Percentiles rank a stretch among this genome's conserved stretches.
phyloP scores from a whole-genome alignment of 2,888 invertebrate species.

The Lasioglossum vierecki region DNA sequence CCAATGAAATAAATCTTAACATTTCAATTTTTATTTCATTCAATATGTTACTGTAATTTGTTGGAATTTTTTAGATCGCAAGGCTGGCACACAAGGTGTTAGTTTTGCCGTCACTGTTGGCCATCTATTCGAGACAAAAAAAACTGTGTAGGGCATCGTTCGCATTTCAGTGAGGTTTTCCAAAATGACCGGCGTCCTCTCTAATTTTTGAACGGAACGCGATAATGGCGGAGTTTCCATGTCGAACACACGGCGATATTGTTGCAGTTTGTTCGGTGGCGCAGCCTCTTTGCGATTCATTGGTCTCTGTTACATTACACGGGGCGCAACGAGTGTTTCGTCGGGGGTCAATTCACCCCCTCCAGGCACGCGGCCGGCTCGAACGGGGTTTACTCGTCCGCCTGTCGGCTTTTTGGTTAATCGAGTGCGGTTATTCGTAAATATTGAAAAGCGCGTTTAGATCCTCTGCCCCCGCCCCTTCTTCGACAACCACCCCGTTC shows the following conservation, averaged over 20 bases:
- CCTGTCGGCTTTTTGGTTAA: slow-evolving; percentile 65
- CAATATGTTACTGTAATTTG: no score
- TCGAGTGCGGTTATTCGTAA: slow-evolving; percentile 76
- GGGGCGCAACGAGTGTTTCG: slow-evolving; percentile 43
- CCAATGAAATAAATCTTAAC: no score
- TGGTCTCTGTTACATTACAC: slow-evolving; percentile 50
- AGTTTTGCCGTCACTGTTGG: no score
- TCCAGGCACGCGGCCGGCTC: slow-evolving; percentile 19
- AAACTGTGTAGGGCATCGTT: not conserved
- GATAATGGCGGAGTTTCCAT: not conserved
- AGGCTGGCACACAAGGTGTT: not conserved
- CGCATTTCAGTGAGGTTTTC: not conserved
- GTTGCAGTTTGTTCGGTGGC: slow-evolving; percentile 45
- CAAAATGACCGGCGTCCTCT: not conserved
- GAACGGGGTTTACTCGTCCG: slow-evolving; percentile 28
- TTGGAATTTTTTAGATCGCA: not conserved
- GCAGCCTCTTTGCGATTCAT: slow-evolving; percentile 56
- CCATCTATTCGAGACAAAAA: not conserved
- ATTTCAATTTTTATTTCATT: no score
- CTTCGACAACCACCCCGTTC: not conserved
- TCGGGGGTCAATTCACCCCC: slow-evolving; percentile 47
- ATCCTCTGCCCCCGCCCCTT: slow-evolving; percentile 29
- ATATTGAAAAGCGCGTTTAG: slow-evolving; percentile 75
- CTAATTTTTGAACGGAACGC: not conserved
- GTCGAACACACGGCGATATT: not conserved